These are phyloP conservation scores for Pomatostomus ruficeps DNA, from an alignment of 2,113 vertebrate genomes.

Conservation along the genomic window DNA sequence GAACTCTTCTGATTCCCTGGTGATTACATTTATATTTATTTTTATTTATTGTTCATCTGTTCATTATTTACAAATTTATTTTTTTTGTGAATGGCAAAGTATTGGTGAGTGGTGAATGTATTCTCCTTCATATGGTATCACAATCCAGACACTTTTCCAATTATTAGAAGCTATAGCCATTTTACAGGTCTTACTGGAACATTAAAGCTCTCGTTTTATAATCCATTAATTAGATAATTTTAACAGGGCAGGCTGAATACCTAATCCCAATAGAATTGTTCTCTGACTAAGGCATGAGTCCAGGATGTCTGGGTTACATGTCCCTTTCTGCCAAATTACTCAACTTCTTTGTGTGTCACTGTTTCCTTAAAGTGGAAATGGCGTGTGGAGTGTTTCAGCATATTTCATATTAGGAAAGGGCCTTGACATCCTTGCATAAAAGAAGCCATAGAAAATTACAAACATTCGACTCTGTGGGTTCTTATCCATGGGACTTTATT, in stretches of 20 bases:
- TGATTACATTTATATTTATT: not conserved
- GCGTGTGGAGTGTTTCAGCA: not conserved
- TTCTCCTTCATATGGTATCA: not conserved
- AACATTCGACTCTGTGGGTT: not conserved
- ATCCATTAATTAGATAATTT: not conserved
- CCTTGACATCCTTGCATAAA: not conserved
- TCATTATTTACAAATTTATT: not conserved
- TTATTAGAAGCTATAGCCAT: not conserved
- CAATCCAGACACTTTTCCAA: not conserved
- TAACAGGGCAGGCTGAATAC: not conserved
- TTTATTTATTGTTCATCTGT: not conserved
- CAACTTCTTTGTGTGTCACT: not conserved
- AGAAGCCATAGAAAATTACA: not conserved
- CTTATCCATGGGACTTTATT: not conserved
- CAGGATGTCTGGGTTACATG: not conserved
- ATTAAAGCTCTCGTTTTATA: not conserved
- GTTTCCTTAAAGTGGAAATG: not conserved
- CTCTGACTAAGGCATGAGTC: not conserved
- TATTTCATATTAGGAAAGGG: not conserved
- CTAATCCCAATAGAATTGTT: not conserved
- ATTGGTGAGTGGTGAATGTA: not conserved
- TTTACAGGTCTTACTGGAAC: not conserved
- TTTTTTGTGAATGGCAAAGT: not conserved
- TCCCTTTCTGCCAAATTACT: not conserved
- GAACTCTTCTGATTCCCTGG: not conserved